A percentile compares a stretch with the other conserved stretches of the same genome.
Evolutionary conservation across 2,113 vertebrate species (phyloP).

Genomic region (Paramisgurnus dabryanus): DNA sequence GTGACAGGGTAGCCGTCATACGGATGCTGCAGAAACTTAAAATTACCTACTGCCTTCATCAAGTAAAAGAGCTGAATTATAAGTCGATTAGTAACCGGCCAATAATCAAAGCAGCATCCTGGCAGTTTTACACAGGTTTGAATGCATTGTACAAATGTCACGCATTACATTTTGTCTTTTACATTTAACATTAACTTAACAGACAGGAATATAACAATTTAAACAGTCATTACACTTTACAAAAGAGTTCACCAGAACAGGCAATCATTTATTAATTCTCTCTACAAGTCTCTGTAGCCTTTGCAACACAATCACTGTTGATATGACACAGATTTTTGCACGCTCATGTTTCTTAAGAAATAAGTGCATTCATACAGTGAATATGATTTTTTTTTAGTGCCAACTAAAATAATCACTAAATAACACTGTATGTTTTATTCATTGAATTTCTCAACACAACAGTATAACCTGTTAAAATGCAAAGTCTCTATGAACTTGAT

Average conservation of each 20-base stretch:
- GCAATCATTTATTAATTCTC: neutral
- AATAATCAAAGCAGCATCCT: neutral
- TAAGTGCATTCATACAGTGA: neutral
- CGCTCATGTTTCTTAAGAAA: neutral
- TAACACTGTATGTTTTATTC: conserved; percentile 18
- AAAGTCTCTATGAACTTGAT: neutral
- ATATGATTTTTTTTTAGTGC: neutral
- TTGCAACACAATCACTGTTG: neutral
- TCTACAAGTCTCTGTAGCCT: neutral
- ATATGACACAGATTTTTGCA: neutral
- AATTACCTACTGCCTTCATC: conserved; percentile 16
- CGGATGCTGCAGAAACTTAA: conserved; percentile 43
- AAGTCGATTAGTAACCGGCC: neutral
- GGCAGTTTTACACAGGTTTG: neutral
- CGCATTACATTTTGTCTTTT: no score
- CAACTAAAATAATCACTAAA: conserved; percentile 10
- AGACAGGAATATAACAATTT: no score
- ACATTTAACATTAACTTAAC: no score
- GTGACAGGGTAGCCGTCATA: conserved; percentile 53
- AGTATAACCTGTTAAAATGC: conserved; percentile 53
- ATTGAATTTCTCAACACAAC: conserved; percentile 25
- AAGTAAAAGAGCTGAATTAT: conserved; percentile 16
- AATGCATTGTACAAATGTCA: neutral
- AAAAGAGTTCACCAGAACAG: no score
- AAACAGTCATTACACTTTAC: no score